These are phyloP conservation scores for Cremastobaeus sp. DNA, from an alignment of 2,888 invertebrate genomes.

Conservation along the genomic window DNA sequence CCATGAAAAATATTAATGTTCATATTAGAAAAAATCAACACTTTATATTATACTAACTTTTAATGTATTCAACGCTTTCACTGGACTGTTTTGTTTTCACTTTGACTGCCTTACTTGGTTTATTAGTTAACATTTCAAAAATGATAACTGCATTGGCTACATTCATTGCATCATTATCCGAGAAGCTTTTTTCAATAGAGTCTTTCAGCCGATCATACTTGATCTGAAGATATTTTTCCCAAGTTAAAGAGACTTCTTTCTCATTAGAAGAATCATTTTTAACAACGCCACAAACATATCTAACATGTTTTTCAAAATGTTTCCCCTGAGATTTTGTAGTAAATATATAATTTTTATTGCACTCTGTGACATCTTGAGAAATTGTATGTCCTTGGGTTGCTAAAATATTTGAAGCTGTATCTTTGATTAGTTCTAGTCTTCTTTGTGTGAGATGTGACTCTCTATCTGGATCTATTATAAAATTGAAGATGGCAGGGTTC, in stretches of 20 bases:
- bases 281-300: constrained; percentile 82
- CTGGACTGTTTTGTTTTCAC: constrained; percentile 79
- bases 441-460: constrained; percentile 73
- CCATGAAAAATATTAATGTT: not conserved
- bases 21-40: not conserved
- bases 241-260: constrained; percentile 79
- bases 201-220: constrained; percentile 53
- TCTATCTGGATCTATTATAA: constrained; percentile 66
- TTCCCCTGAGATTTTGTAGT: constrained; percentile 78
- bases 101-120: constrained; percentile 82
- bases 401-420: constrained; percentile 75
- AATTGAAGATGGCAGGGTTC: constrained; percentile 56
- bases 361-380: constrained; percentile 65
- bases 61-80: constrained; percentile 74
- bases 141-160: constrained; percentile 84
- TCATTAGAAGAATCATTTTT: constrained; percentile 80
- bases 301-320: constrained; percentile 60
- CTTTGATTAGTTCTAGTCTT: constrained; percentile 75
- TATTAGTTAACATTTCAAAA: constrained; percentile 85
- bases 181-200: constrained; percentile 16
- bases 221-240: constrained; percentile 78
- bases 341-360: constrained; percentile 75
- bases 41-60: constrained; percentile 69
- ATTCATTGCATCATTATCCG: constrained; percentile 74
- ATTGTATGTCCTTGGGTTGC: constrained; percentile 66